phyloP scores from a whole-genome alignment of 2,888 invertebrate species.

The Xanthia icteritia region DNA sequence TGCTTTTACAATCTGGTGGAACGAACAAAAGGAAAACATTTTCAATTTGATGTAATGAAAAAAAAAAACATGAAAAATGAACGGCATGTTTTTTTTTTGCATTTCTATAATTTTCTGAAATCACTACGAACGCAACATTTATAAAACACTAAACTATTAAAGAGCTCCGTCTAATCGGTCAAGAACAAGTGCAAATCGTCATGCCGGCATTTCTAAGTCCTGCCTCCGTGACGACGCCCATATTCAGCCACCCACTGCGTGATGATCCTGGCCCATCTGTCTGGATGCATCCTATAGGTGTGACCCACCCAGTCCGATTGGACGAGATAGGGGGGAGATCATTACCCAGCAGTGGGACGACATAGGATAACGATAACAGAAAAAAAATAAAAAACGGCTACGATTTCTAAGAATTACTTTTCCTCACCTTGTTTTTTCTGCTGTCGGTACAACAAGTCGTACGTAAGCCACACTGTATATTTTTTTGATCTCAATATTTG shows the following conservation, averaged over 20 bases:
- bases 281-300: too few relatives aligned
- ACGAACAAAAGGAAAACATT: background rate
- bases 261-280: too few relatives aligned
- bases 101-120: background rate
- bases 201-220: too few relatives aligned
- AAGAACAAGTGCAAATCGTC: too few relatives aligned
- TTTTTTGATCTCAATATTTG: slow-evolving; percentile 46
- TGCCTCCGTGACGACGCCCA: too few relatives aligned
- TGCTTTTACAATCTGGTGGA: background rate
- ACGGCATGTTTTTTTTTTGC: background rate
- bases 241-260: too few relatives aligned
- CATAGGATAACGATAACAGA: too few relatives aligned
- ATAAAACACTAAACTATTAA: background rate
- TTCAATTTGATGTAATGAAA: too few relatives aligned
- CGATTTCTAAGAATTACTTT: background rate
- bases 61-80: background rate
- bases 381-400: background rate
- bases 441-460: slow-evolving; percentile 24
- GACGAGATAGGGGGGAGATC: too few relatives aligned
- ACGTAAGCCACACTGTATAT: slow-evolving; percentile 5
- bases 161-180: too few relatives aligned
- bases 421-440: slow-evolving; percentile 8
- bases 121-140: background rate
- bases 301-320: too few relatives aligned
- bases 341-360: too few relatives aligned